These are phyloP conservation scores for Sipha flava DNA, from an alignment of 1,140 invertebrate species.

Conservation along the genomic window DNA sequence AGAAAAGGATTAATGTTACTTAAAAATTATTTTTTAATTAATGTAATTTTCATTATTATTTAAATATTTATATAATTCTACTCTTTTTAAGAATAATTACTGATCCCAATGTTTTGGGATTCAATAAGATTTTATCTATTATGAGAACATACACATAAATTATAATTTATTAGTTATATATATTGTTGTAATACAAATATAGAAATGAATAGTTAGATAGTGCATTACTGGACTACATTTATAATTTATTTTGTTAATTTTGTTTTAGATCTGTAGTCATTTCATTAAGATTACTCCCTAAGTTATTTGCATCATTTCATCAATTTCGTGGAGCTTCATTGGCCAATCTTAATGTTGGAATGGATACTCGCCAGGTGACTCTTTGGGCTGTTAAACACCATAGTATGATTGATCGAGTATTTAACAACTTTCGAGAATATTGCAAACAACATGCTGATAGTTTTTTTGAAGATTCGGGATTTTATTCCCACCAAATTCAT, in stretches of 20 bases:
- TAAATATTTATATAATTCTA: no score
- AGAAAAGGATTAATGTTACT: no score
- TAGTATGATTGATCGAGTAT: conserved; percentile 86
- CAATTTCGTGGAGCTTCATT: conserved; percentile 59
- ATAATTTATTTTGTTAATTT: conserved; percentile 36
- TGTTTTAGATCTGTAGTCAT: conserved; percentile 69
- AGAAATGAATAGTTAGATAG: no score
- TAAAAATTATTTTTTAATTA: no score
- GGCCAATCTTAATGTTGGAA: conserved; percentile 48
- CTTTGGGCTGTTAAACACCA: conserved; percentile 84
- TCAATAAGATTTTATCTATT: no score
- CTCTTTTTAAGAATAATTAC: no score
- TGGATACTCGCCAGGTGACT: conserved; percentile 71
- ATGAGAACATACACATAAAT: no score
- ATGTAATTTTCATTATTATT: no score
- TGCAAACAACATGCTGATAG: conserved; percentile 44
- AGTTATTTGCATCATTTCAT: conserved; percentile 84
- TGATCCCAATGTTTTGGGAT: no score
- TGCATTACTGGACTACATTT: no score
- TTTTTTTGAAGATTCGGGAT: conserved; percentile 37
- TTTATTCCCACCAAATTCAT: conserved; percentile 80
- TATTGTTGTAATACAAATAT: no score
- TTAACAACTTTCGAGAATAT: conserved; percentile 68
- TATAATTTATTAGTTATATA: background rate
- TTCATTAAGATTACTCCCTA: conserved; percentile 76